Conservation (phyloP, 2,797 vertebrate species). For the Bradypus variegatus region DNA sequence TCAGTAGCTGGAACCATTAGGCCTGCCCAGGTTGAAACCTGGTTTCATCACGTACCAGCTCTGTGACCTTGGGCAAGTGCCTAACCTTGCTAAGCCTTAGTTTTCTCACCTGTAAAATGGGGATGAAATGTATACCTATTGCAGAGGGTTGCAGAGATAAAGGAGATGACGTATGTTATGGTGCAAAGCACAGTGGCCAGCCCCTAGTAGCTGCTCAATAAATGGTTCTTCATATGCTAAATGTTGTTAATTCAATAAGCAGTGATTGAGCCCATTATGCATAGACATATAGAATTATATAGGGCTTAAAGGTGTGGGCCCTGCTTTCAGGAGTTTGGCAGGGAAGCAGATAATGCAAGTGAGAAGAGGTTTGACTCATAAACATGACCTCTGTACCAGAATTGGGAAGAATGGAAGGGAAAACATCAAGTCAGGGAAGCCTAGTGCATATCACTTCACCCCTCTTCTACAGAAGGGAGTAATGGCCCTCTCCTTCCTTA, state of each 20-base stretch:
- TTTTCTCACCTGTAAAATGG: background rate
- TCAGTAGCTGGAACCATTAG: too few species aligned
- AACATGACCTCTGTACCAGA: background rate
- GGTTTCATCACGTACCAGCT: background rate
- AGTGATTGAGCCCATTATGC: background rate
- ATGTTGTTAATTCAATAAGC: background rate
- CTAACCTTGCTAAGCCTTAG: background rate
- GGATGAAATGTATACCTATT: background rate
- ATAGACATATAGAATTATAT: background rate
- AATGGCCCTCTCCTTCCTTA: background rate
- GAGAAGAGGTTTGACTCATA: background rate
- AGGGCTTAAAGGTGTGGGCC: background rate
- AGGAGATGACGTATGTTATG: background rate
- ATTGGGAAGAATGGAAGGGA: background rate
- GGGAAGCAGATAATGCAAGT: background rate
- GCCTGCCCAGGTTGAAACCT: background rate
- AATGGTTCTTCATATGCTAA: rapidly evolving
- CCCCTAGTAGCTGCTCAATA: background rate
- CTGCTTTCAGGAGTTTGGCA: background rate
- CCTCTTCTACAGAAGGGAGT: background rate
- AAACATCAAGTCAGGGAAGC: background rate
- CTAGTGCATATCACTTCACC: background rate
- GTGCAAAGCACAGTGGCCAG: background rate
- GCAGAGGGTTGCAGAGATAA: background rate
- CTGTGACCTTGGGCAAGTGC: background rate